Conservation (phyloP, 2,888 invertebrate genomes). For the Tetragonula carbonaria region DNA sequence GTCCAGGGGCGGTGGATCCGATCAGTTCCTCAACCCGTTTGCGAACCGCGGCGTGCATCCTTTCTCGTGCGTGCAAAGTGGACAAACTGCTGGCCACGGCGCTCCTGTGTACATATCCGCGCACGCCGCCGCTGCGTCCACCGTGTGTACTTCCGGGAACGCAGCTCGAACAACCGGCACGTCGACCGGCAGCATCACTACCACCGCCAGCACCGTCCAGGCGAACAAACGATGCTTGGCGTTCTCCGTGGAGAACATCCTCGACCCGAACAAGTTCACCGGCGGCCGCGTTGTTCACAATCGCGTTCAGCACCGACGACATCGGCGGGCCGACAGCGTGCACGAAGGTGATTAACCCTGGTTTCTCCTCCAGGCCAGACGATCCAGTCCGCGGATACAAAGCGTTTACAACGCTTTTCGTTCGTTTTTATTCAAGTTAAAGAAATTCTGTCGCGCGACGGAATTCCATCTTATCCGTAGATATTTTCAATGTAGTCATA, state of each 20-base stretch:
- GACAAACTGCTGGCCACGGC: constrained; percentile 61
- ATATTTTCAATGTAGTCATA: too few species aligned
- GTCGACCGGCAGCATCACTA: constrained; percentile 72
- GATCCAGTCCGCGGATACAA: background rate
- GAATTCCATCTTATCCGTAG: too few species aligned
- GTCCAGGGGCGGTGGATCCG: constrained; percentile 73
- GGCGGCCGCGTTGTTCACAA: constrained; percentile 84
- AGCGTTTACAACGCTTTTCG: too few species aligned
- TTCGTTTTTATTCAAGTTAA: too few species aligned
- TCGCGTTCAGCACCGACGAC: constrained; percentile 76
- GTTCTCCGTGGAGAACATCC: constrained; percentile 95
- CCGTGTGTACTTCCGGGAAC: constrained; percentile 73
- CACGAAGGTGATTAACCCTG: constrained; percentile 79
- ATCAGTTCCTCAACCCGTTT: constrained; percentile 78
- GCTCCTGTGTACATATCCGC: constrained; percentile 71
- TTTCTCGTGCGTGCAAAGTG: constrained; percentile 76
- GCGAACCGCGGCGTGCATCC: constrained; percentile 73
- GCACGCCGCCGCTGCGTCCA: constrained; percentile 74
- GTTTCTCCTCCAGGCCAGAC: background rate
- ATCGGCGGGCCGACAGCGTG: constrained; percentile 78
- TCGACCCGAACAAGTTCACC: constrained; percentile 96
- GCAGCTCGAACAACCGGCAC: constrained; percentile 70
- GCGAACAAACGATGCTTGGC: constrained; percentile 89
- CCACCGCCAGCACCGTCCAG: constrained; percentile 84
- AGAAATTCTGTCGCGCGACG: too few species aligned